Conservation (phyloP, 2,888 invertebrate genomes). For the Cephus spinipes region DNA sequence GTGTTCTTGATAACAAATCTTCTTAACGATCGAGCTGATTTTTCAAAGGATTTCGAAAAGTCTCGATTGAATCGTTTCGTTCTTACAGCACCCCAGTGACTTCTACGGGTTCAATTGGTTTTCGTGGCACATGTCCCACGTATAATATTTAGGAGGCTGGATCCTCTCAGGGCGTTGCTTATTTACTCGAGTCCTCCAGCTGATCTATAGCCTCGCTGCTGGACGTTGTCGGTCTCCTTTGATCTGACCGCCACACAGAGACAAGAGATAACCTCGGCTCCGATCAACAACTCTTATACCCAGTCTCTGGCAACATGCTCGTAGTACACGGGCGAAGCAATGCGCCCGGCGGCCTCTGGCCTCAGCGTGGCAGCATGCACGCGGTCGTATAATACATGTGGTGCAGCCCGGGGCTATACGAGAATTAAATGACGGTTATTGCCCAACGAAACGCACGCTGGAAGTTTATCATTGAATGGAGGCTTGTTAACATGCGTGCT, state of each 20-base stretch:
- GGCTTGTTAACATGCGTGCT: constrained; percentile 47
- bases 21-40: neutral
- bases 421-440: constrained; percentile 50
- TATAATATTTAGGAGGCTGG: constrained; percentile 24
- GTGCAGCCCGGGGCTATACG: constrained; percentile 20
- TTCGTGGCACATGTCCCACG: constrained; percentile 10
- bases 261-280: constrained; percentile 54
- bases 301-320: constrained; percentile 37
- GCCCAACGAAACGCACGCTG: constrained; percentile 29
- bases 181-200: constrained; percentile 58
- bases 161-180: constrained; percentile 47
- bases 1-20: neutral
- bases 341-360: constrained; percentile 1
- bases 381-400: neutral
- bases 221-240: constrained; percentile 58
- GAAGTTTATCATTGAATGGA: constrained; percentile 43
- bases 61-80: constrained; percentile 34
- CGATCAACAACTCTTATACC: constrained; percentile 40
- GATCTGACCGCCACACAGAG: constrained; percentile 48
- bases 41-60: neutral
- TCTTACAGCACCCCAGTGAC: neutral
- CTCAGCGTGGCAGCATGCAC: constrained; percentile 6
- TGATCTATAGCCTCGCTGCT: constrained; percentile 58
- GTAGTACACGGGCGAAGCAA: constrained; percentile 25
- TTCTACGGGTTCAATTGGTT: neutral